Base-by-base conservation (phyloP, 2,113 vertebrate genomes). In the Bufo bufo region DNA sequence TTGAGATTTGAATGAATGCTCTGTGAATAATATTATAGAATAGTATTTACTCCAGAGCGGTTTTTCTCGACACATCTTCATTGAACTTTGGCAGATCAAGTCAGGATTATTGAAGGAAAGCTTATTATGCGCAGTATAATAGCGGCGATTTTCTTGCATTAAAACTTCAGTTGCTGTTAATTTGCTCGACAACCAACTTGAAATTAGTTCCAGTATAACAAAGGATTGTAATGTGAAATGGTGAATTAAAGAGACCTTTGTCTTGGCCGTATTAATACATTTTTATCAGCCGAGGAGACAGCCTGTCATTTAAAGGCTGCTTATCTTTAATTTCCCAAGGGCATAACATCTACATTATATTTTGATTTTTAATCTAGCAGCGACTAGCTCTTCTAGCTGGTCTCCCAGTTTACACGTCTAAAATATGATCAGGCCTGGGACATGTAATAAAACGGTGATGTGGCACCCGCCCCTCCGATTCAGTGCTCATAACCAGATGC, bases 281-380 rank as follows among this genome's bases (percentile, higher is more conserved):
- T 88, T 88, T 88, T 88, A 88, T 88, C 87, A 83, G 71, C 56
- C 19, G 52, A 84, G 58, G 23, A 77, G 87, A 83, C 86, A 87
- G 86, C 69, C 86, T 82, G 63, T 88, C 87, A 77, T 88, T 82
- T 77, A 17, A 84, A 65, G 58, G 45, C 71, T 88, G 54, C 80
- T 88, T 77, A 88, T 88, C 80, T 88, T 83, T 88, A 88, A 88
- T 88, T 83, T 88, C 80, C 87, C 87, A 88, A 84, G 87, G 87
- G 87, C 87, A 77, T 71, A 84, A 84, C 80, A 83, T 88, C 80
- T 63, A 65, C 71, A 88, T 71, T 82, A 84, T 72, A 83, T 88
- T 88, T 77, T 77, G 80, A 66, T 63, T 83, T 88, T 88, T 59
- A 88, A 84, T 88, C 69, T 82, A 82, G 82, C 71, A 61, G 65